A percentile compares a stretch with the other conserved stretches of the same genome.
Evolutionary conservation across 2,888 invertebrate species (phyloP).

Genomic region (Eutolmus rufibarbis): DNA sequence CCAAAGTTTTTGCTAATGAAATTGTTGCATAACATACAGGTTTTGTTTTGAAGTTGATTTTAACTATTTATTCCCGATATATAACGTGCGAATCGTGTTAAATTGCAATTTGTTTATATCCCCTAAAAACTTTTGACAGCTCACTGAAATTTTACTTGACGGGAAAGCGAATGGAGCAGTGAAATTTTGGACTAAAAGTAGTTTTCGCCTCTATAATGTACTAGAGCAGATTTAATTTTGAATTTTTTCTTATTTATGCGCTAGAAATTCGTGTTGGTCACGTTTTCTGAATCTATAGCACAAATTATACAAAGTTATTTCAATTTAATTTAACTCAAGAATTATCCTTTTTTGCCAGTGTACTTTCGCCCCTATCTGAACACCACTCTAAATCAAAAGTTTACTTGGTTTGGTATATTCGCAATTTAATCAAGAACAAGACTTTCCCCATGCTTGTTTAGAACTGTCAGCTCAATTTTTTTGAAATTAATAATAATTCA

Average conservation of each 20-base stretch:
- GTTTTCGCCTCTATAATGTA: not conserved
- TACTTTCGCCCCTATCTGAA: not conserved
- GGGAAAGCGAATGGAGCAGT: not conserved
- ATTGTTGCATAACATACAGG: not conserved
- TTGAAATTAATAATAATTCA: no score
- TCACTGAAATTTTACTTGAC: constrained; percentile 4
- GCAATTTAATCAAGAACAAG: not conserved
- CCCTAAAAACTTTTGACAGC: not conserved
- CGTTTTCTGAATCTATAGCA: not conserved
- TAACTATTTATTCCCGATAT: not conserved
- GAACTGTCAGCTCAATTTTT: not conserved
- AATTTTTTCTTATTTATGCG: no score
- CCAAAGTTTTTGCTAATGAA: not conserved
- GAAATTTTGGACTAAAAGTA: not conserved
- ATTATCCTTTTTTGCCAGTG: no score
- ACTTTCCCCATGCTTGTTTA: not conserved
- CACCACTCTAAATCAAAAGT: not conserved
- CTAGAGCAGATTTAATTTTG: not conserved
- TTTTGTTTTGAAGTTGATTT: not conserved
- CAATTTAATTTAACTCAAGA: no score
- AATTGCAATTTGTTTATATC: not conserved
- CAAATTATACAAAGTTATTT: not conserved
- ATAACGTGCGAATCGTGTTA: not conserved
- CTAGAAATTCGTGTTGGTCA: not conserved
- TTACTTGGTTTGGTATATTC: no score